A percentile compares a stretch with the other conserved stretches of the same genome.
These are phyloP conservation scores for Bothrops jararaca DNA, from an alignment of 2,113 vertebrate genomes.

Conservation along the genomic window DNA sequence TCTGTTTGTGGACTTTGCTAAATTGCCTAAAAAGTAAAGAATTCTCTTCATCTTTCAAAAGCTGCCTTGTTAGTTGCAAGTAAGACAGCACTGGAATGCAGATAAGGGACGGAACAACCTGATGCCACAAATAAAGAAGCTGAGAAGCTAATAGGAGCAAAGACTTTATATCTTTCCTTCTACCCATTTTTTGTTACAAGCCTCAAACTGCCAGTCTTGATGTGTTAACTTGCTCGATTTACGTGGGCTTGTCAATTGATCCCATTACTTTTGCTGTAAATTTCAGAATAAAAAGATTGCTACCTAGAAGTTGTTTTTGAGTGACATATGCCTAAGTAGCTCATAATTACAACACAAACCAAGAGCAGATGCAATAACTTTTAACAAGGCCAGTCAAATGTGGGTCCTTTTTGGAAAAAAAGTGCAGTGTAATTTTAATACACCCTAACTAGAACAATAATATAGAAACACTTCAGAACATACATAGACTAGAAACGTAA, in stretches of 20 bases:
- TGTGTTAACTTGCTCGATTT: conserved; percentile 14
- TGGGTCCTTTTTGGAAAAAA: background rate
- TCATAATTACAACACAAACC: background rate
- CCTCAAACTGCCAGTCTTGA: background rate
- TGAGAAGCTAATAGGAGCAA: background rate
- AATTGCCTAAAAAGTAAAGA: background rate
- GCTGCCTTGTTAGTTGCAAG: background rate
- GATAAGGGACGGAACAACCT: background rate
- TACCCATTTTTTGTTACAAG: background rate
- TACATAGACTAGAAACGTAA: background rate
- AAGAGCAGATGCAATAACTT: background rate
- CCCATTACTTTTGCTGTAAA: background rate
- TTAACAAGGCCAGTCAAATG: conserved; percentile 3
- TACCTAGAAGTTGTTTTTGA: conserved; percentile 12
- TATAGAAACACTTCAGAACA: background rate
- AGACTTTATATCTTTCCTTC: background rate
- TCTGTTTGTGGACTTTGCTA: background rate
- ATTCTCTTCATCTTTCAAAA: background rate
- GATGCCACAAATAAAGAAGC: background rate
- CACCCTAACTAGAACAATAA: background rate
- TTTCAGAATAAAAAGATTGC: conserved; percentile 1
- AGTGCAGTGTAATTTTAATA: background rate
- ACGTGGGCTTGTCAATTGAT: background rate
- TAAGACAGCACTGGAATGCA: background rate
- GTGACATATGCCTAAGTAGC: conserved; percentile 23